Evolutionary conservation across 1,140 invertebrate genomes (phyloP).

Genomic region (Microvelia longipes): DNA sequence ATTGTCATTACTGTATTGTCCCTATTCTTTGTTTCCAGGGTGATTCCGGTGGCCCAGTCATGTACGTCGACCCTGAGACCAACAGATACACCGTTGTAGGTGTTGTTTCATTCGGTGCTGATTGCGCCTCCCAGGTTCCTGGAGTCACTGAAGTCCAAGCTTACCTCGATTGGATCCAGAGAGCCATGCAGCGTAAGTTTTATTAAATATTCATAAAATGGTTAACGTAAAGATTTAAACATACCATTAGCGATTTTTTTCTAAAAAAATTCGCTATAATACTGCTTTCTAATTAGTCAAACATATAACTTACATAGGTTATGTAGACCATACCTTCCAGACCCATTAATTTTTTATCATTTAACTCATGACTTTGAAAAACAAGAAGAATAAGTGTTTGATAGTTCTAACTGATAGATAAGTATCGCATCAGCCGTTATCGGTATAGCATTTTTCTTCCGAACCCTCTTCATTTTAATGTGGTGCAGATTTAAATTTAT

Average conservation of each 20-base stretch:
- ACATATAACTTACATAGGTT: not conserved
- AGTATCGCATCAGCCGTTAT: no score
- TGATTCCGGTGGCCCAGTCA: not conserved
- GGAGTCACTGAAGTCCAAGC: not conserved
- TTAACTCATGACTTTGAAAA: not conserved
- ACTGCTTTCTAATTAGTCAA: not conserved
- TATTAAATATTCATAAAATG: not conserved
- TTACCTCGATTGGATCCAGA: not conserved
- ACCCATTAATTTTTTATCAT: not conserved
- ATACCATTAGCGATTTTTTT: not conserved
- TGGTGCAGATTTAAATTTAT: no score
- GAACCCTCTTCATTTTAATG: no score
- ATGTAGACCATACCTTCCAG: not conserved
- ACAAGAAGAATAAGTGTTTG: not conserved
- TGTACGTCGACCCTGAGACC: conserved; percentile 1
- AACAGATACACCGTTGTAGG: not conserved
- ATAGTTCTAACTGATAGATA: no score
- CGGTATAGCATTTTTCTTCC: no score
- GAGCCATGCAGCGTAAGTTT: not conserved
- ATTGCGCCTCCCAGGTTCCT: not conserved
- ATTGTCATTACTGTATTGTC: no score
- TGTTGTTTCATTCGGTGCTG: not conserved
- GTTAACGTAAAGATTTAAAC: not conserved
- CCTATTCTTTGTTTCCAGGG: not conserved
- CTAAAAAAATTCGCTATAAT: not conserved